Base-by-base conservation (phyloP, 2,888 invertebrate species). In the Idaea biselata region DNA sequence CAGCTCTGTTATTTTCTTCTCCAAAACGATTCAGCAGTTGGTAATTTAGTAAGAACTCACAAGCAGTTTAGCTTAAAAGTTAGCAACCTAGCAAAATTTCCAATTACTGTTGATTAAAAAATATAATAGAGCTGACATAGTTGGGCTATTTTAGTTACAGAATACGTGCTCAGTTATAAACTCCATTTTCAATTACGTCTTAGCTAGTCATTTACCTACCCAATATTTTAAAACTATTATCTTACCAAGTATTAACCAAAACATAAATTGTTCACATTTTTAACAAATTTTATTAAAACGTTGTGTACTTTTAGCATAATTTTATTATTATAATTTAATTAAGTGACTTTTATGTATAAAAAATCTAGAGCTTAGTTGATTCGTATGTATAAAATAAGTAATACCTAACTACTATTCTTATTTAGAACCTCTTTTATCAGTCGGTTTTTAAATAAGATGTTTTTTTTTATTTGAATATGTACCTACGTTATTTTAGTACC, bases 231-330 rank as follows among this genome's bases (percentile, higher is more conserved):
- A 56, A 73, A 74, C 76, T 82, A n/a, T n/a, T n/a, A 79, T 79
- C 74, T 78, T 83, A 83, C 82, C 82, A 84, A 84, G 76, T 84
- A 87, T 84, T 89, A 89, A 90, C 91, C 91, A 91, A 91, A 91
- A 83, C 77, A 44, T 44, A 69, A 25, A 89, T 90, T 91, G 90
- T 91, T 91, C 86, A 86, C 81, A 81, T 82, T 81, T 72, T 89
- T 88, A 88, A 88, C 82, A 89, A 90, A 91, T 90, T 91, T 89
- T 91, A 91, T 90, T 82, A 84, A 83, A 85, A 83, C 77, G 89
- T 91, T 91, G 88, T 89, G 82, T 82, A 83, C 59, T 71, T 62
- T 82, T 86, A 84, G 78, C 81, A 83, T 87, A 84, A 80, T 87
- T 88, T 87, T 83, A 86, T 81, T 81, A 69, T 60, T 53, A 18